phyloP scores from a whole-genome alignment of 2,888 invertebrate genomes.

The Lycocerus yunnanus region DNA sequence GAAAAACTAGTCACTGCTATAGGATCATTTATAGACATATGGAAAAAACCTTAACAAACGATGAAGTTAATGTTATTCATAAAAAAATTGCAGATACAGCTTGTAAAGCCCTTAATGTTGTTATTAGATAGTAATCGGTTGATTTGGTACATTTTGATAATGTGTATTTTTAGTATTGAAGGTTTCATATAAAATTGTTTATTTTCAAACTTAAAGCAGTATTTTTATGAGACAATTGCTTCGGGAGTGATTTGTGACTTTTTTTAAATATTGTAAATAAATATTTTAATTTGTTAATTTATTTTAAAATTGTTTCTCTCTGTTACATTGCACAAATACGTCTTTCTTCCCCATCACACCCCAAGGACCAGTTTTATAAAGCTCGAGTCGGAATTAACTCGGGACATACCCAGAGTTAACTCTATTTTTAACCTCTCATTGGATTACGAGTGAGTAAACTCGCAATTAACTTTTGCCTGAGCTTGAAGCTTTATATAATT shows the following conservation, averaged over 20 bases:
- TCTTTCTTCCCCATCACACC: too few relatives aligned
- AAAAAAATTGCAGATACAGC: conserved; percentile 69
- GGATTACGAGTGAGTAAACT: too few relatives aligned
- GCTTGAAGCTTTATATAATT: too few relatives aligned
- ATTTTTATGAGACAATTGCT: background rate
- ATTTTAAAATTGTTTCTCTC: background rate
- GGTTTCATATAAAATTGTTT: background rate
- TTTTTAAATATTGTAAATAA: background rate
- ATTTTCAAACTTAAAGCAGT: background rate
- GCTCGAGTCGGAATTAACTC: too few relatives aligned
- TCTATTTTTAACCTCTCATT: too few relatives aligned
- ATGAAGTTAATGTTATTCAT: conserved; percentile 87
- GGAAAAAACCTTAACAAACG: conserved; percentile 84
- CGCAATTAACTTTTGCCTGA: too few relatives aligned
- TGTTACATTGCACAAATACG: too few relatives aligned
- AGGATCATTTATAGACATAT: conserved; percentile 91
- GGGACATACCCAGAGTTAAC: too few relatives aligned
- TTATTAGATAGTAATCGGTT: conserved; percentile 50
- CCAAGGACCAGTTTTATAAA: too few relatives aligned
- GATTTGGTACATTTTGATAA: background rate
- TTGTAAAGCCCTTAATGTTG: conserved; percentile 56
- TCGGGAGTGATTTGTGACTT: background rate
- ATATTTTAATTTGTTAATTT: background rate
- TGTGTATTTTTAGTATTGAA: background rate
- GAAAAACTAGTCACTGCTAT: conserved; percentile 85